phyloP scores from a whole-genome alignment of 2,888 invertebrate species.

The Netelia melanura region DNA sequence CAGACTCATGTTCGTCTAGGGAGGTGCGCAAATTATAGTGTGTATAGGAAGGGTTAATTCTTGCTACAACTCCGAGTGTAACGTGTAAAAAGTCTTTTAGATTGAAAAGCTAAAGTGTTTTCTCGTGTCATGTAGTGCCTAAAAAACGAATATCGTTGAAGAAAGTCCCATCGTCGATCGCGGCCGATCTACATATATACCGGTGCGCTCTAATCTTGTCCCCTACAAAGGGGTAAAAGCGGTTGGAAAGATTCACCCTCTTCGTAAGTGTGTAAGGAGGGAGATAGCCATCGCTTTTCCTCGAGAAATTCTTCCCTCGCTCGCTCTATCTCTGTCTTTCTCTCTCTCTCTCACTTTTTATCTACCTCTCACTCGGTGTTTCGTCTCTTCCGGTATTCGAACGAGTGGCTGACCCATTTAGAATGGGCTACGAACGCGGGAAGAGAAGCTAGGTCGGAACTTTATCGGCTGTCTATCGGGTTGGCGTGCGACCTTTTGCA shows the following conservation, averaged over 20 bases:
- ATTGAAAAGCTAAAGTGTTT: conserved; percentile 18
- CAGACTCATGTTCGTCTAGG: too few relatives aligned
- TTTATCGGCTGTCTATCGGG: conserved; percentile 80
- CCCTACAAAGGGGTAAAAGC: background rate
- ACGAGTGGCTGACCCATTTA: conserved; percentile 76
- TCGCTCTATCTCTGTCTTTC: background rate
- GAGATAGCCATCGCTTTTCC: conserved; percentile 48
- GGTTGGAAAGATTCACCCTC: conserved; percentile 33
- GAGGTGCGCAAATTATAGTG: too few relatives aligned
- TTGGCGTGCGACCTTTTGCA: conserved; percentile 81
- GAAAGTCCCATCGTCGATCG: background rate
- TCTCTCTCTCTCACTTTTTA: conserved; percentile 9
- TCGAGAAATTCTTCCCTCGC: conserved; percentile 24
- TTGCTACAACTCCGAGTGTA: background rate
- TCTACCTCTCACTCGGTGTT: background rate
- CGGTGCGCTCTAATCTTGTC: conserved; percentile 30
- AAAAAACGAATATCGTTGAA: background rate
- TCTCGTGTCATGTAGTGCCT: background rate
- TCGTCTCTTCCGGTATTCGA: conserved; percentile 34
- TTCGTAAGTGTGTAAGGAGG: conserved; percentile 36
- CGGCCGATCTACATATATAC: conserved; percentile 22
- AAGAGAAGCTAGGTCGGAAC: conserved; percentile 77
- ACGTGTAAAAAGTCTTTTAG: background rate
- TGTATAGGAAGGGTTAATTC: too few relatives aligned
- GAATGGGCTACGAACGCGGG: conserved; percentile 55